Evolutionary conservation across 37 sponge, comb jelly and placozoan genomes (phyloP).

Genomic region (Hexactinellida sp.): DNA sequence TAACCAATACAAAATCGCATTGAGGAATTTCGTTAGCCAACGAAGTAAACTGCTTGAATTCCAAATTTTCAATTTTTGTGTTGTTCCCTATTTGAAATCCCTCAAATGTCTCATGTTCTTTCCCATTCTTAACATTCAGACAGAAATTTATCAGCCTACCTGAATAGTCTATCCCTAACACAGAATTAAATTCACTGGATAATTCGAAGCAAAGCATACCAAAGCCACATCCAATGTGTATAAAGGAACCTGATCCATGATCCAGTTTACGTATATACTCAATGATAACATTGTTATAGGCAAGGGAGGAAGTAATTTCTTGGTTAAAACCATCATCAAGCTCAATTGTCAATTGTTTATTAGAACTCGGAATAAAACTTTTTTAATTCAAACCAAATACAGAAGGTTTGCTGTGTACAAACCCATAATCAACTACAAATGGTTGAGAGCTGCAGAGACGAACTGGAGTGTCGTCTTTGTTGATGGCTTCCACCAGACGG

Average conservation of each 20-base stretch:
- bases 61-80: not conserved
- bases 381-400: not conserved
- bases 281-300: not conserved
- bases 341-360: not conserved
- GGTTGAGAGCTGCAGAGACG: not conserved
- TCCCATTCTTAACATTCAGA: not conserved
- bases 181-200: not conserved
- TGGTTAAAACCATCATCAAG: not conserved
- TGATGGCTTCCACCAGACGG: slow-evolving; percentile 33
- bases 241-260: not conserved
- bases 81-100: not conserved
- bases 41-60: not conserved
- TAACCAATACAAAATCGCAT: not conserved
- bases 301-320: not conserved
- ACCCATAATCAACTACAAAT: not conserved
- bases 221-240: not conserved
- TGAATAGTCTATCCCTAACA: not conserved
- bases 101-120: not conserved
- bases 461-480: not conserved
- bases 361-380: not conserved
- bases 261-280: not conserved
- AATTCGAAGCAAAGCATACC: not conserved
- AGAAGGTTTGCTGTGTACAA: not conserved
- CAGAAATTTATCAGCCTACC: not conserved
- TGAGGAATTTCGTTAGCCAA: not conserved